Evolutionary conservation across 35 echinoderm and acorn worm genomes (phyloP).

Genomic region (Ptychodera flava): DNA sequence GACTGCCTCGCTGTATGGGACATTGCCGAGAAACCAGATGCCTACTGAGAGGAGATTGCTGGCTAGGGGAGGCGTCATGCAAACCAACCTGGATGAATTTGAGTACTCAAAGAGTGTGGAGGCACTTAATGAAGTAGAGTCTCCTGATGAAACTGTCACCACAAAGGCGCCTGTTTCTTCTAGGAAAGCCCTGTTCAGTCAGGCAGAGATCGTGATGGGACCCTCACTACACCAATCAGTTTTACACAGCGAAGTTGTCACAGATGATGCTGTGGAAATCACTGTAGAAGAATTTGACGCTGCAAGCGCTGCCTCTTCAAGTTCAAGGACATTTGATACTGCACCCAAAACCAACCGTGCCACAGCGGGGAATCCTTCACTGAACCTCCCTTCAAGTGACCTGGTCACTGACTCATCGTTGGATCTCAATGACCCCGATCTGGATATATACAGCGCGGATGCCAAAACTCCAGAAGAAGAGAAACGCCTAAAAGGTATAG

Average conservation of each 20-base stretch:
- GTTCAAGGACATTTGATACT: no score
- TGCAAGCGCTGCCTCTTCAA: no score
- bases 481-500: neutral
- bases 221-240: no score
- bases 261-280: no score
- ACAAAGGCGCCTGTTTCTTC: no score
- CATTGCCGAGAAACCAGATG: neutral
- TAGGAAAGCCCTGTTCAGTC: no score
- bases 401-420: neutral
- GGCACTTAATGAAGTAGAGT: neutral
- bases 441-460: neutral
- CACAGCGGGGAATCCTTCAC: no score
- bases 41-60: neutral
- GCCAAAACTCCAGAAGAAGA: neutral
- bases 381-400: neutral
- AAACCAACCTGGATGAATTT: neutral
- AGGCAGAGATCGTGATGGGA: no score
- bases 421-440: neutral
- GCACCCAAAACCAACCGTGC: no score
- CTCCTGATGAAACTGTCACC: no score
- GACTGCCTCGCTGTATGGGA: neutral
- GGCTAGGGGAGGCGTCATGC: neutral
- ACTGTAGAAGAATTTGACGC: no score
- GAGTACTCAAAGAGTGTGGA: neutral
- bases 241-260: no score